Conservation (phyloP, 2,888 invertebrate species). For the Corbicula japonica region DNA sequence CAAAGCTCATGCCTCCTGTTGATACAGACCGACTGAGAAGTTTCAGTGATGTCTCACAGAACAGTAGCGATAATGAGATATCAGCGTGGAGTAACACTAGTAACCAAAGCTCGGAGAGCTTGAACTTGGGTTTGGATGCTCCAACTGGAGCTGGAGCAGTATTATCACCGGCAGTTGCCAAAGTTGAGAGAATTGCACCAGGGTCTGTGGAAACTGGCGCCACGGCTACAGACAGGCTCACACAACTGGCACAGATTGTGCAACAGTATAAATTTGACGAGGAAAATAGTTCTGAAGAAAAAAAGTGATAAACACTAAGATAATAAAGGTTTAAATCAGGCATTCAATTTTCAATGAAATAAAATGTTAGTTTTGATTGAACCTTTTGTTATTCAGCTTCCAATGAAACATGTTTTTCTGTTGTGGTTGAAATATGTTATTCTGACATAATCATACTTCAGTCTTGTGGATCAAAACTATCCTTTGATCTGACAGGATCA, state of each 20-base stretch:
- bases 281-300: conserved; percentile 22
- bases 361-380: no score
- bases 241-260: conserved; percentile 82
- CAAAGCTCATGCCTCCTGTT: conserved; percentile 78
- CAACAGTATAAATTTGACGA: conserved; percentile 80
- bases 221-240: conserved; percentile 78
- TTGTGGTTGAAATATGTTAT: no score
- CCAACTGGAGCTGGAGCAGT: conserved; percentile 56
- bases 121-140: conserved; percentile 59
- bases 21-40: conserved; percentile 67
- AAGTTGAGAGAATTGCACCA: conserved; percentile 28
- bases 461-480: no score
- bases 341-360: no score
- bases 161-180: conserved; percentile 56
- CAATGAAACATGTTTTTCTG: no score
- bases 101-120: conserved; percentile 49
- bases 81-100: conserved; percentile 32
- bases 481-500: no score
- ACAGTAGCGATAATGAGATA: conserved; percentile 51
- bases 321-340: no score
- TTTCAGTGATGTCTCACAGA: conserved; percentile 65
- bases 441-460: no score
- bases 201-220: conserved; percentile 24
- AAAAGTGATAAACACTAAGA: no score
- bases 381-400: no score